A percentile compares a stretch with the other conserved stretches of the same genome.
These are phyloP conservation scores for Megalurothrips usitatus DNA, from an alignment of 2,888 invertebrate genomes.

Conservation along the genomic window DNA sequence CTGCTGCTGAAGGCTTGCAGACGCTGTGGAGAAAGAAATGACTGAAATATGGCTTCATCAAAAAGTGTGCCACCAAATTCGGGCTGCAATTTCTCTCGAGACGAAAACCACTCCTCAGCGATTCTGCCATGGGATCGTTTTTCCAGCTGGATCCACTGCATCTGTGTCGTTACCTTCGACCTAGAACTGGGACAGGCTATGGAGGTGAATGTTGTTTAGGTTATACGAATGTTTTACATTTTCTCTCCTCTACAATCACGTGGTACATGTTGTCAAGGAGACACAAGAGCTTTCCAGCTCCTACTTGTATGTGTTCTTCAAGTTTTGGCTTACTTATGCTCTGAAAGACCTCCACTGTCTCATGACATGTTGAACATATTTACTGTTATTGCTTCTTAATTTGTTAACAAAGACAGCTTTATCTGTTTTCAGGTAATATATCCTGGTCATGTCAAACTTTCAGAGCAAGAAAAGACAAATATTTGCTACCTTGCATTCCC, in stretches of 20 bases:
- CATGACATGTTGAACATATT: no score
- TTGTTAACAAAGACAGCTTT: not conserved
- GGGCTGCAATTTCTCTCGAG: not conserved
- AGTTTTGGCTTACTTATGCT: not conserved
- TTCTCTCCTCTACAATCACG: not conserved
- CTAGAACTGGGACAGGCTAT: constrained; percentile 97
- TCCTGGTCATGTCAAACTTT: constrained; percentile 70
- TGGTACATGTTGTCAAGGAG: no score
- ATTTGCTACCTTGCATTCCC: constrained; percentile 98
- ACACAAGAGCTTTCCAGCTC: not conserved
- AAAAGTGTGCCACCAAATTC: not conserved
- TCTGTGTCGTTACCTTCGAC: constrained; percentile 98
- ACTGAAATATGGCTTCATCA: not conserved
- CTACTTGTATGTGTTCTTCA: not conserved
- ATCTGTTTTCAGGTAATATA: constrained; percentile 62
- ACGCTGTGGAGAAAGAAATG: not conserved
- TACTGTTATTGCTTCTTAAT: no score
- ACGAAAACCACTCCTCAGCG: not conserved
- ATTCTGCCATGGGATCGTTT: constrained; percentile 61
- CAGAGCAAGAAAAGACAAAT: constrained; percentile 83
- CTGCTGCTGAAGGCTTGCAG: not conserved
- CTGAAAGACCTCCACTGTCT: no score
- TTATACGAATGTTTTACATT: not conserved
- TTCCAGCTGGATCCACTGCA: constrained; percentile 93
- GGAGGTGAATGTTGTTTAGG: constrained; percentile 57